Conservation (phyloP, 2,888 invertebrate genomes). For the Himalopsyche tibetana region DNA sequence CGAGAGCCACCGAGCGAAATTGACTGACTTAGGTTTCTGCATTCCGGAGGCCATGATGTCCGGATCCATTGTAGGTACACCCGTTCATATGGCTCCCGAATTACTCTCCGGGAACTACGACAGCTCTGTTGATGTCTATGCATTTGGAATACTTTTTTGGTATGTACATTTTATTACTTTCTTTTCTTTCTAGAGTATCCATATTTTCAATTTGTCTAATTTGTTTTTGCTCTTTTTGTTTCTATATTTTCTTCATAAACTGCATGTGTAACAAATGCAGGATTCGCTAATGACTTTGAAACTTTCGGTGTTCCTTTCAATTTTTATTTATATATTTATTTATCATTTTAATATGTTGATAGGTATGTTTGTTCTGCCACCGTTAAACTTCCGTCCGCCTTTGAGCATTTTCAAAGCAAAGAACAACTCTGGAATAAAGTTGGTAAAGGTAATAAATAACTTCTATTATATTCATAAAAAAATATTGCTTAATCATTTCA, state of each 20-base stretch:
- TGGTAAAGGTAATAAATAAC: constrained; percentile 80
- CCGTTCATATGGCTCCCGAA: constrained; percentile 95
- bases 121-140: constrained; percentile 91
- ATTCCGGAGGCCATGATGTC: constrained; percentile 94
- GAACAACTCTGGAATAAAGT: constrained; percentile 92
- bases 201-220: neutral
- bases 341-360: constrained; percentile 38
- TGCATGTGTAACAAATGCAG: neutral
- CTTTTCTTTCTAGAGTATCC: neutral
- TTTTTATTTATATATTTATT: neutral
- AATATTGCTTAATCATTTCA: too few relatives aligned
- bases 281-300: too few relatives aligned
- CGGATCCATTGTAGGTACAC: constrained; percentile 91
- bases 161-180: constrained; percentile 66
- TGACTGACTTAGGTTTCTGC: constrained; percentile 93
- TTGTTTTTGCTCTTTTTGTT: too few relatives aligned
- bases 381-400: constrained; percentile 85
- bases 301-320: too few relatives aligned
- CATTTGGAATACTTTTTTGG: constrained; percentile 94
- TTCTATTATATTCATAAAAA: neutral
- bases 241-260: too few relatives aligned
- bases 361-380: constrained; percentile 90
- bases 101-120: constrained; percentile 88
- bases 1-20: constrained; percentile 82
- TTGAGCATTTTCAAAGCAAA: constrained; percentile 90